phyloP scores from a whole-genome alignment of 2,797 vertebrate species.

The Coregonus suidteri region DNA sequence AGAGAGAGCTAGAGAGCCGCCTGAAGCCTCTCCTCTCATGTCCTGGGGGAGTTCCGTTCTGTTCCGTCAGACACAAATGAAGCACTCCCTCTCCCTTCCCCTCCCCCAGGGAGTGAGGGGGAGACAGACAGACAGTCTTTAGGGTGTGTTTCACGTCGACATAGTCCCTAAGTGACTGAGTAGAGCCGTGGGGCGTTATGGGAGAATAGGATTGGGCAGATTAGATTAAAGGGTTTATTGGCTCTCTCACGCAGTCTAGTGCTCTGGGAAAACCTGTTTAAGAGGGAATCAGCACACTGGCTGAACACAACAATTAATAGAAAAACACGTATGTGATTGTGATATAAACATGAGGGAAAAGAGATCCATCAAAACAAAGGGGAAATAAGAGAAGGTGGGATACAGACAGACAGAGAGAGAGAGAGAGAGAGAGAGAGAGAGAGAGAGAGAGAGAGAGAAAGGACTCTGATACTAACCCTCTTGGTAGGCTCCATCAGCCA shows the following conservation, averaged over 20 bases:
- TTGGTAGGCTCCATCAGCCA: conserved; percentile 98
- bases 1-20: conserved; percentile 13
- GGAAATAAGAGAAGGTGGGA: background rate
- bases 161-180: conserved; percentile 20
- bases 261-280: conserved; percentile 11
- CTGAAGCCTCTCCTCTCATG: conserved; percentile 32
- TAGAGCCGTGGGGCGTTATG: conserved; percentile 25
- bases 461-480: conserved; percentile 81
- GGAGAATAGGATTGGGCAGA: conserved; percentile 24
- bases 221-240: conserved; percentile 30
- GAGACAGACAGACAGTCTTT: conserved; percentile 17
- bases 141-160: conserved; percentile 30
- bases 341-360: conserved; percentile 11
- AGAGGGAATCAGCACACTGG: conserved; percentile 10
- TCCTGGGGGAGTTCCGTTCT: conserved; percentile 34
- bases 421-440: background rate
- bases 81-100: background rate
- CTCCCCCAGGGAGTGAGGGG: background rate
- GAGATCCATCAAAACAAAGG: conserved; percentile 12
- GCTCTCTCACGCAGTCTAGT: conserved; percentile 17
- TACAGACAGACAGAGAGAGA: conserved; percentile 1
- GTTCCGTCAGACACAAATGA: conserved; percentile 36
- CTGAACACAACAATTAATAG: conserved; percentile 14
- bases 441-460: background rate
- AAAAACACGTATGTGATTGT: background rate